A percentile compares a stretch with the other conserved stretches of the same genome.
Conservation (phyloP, 2,888 invertebrate genomes). For the Harpagoxenus sublaevis region DNA sequence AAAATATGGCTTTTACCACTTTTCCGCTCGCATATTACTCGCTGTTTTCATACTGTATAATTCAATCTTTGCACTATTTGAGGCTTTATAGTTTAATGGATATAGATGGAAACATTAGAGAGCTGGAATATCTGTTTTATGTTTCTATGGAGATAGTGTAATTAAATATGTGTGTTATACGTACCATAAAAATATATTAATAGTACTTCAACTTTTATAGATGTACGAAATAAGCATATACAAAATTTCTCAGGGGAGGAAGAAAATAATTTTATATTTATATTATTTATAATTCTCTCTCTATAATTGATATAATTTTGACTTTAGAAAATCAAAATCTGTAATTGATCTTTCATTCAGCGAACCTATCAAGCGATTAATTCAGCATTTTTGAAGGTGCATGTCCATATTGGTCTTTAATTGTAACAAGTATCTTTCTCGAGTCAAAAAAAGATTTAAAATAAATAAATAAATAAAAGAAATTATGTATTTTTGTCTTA, state of each 20-base stretch:
- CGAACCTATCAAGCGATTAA: not conserved
- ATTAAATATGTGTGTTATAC: conserved; percentile 25
- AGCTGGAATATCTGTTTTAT: conserved; percentile 4
- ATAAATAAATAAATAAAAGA: not conserved
- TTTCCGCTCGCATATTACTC: conserved; percentile 21
- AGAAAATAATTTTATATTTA: not conserved
- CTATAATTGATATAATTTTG: not conserved
- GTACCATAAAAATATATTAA: conserved; percentile 8
- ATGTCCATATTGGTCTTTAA: too few relatives aligned
- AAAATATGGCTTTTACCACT: conserved; percentile 24
- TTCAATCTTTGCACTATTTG: conserved; percentile 42
- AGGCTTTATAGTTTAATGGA: conserved; percentile 35
- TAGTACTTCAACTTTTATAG: not conserved
- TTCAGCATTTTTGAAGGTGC: not conserved
- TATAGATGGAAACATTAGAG: conserved; percentile 30
- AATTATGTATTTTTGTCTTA: not conserved
- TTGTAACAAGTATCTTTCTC: not conserved
- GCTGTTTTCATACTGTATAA: conserved; percentile 28
- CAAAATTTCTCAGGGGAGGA: not conserved
- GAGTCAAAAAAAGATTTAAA: not conserved
- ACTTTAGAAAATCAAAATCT: not conserved
- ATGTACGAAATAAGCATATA: not conserved
- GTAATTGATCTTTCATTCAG: not conserved
- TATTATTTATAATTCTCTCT: conserved; percentile 6
- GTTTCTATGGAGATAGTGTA: conserved; percentile 28